phyloP scores from a whole-genome alignment of 2,797 vertebrate species.

The Hyperoplus lanceolatus region DNA sequence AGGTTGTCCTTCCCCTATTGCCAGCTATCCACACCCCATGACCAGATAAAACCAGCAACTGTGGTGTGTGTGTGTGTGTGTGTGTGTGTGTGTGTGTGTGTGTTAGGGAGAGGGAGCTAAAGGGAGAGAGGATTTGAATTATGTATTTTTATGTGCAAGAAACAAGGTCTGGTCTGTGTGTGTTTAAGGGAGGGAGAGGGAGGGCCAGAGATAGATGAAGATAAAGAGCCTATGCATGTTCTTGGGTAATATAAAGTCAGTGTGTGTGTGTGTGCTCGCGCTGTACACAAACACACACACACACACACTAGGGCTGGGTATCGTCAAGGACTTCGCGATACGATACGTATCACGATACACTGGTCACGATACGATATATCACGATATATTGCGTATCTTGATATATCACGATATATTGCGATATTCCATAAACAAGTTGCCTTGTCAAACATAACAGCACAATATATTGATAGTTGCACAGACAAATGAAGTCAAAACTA shows the following conservation, averaged over 20 bases:
- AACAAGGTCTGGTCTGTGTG: conserved; percentile 66
- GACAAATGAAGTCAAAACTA: no score
- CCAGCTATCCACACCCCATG: conserved; percentile 65
- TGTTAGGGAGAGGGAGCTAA: not conserved
- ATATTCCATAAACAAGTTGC: no score
- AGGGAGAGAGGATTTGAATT: conserved; percentile 36
- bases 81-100: conserved; percentile 10
- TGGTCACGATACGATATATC: no score
- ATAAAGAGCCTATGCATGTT: conserved; percentile 56
- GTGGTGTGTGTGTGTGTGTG: conserved; percentile 29
- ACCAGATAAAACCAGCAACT: conserved; percentile 68
- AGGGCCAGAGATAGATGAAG: conserved; percentile 27
- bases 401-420: no score
- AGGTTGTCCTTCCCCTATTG: conserved; percentile 58
- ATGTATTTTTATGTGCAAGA: conserved; percentile 60
- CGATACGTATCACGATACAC: no score
- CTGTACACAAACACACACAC: no score
- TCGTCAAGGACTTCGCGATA: no score
- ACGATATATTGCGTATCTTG: no score
- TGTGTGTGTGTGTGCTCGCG: conserved; percentile 28
- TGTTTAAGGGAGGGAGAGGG: conserved; percentile 25
- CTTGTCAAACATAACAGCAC: no score
- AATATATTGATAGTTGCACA: no score
- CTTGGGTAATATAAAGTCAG: conserved; percentile 42
- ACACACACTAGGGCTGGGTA: no score